Evolutionary conservation across 2,888 invertebrate species (phyloP).

Genomic region (Graphium colonna): DNA sequence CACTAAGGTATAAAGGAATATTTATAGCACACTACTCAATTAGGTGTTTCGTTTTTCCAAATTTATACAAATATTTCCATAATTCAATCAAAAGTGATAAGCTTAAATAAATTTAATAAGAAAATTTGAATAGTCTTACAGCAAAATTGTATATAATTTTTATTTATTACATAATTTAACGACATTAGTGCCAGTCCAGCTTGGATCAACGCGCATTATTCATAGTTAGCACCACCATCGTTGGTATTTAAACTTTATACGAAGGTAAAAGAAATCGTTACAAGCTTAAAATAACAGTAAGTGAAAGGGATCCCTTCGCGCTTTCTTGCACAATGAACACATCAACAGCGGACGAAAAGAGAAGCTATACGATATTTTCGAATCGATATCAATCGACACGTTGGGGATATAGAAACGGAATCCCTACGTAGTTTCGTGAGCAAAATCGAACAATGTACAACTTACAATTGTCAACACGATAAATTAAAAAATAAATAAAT

Average conservation of each 20-base stretch:
- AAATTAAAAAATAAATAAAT: conserved; percentile 48
- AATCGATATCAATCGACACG: neutral
- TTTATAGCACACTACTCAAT: no score
- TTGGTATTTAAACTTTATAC: conserved; percentile 6
- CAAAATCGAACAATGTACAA: conserved; percentile 25
- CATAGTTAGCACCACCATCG: conserved; percentile 9
- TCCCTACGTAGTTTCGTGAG: conserved; percentile 11
- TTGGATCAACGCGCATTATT: neutral
- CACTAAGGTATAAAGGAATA: no score
- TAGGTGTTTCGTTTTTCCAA: no score
- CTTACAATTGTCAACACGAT: conserved; percentile 38
- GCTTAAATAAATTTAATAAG: no score
- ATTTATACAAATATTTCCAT: no score
- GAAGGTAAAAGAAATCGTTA: no score
- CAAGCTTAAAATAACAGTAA: no score
- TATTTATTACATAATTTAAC: neutral
- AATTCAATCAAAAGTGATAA: no score
- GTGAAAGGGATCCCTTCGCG: no score
- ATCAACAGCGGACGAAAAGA: neutral
- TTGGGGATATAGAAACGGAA: conserved; percentile 11
- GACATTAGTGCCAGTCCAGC: neutral
- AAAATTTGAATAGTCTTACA: neutral
- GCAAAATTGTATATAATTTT: conserved; percentile 1
- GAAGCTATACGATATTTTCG: neutral
- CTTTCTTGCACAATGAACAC: neutral